Percentiles rank a stretch among this genome's conserved stretches.
Evolutionary conservation across 1,140 invertebrate species (phyloP).

Genomic region (Ruditapes philippinarum): DNA sequence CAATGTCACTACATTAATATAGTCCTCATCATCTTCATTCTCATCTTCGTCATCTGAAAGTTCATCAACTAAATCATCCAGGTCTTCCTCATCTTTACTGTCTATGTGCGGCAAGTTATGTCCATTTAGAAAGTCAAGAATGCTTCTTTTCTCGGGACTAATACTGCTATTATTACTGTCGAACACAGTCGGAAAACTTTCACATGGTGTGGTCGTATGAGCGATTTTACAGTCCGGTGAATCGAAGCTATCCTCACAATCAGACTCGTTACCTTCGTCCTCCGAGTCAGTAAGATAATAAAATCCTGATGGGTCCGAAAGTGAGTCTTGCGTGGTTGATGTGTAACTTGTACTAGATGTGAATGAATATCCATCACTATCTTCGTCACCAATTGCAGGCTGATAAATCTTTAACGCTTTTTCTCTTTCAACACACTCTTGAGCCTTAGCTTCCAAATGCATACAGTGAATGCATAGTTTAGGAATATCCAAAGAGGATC

Average conservation of each 20-base stretch:
- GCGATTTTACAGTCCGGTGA: neutral
- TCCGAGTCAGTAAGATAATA: conserved; percentile 70
- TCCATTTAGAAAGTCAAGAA: conserved; percentile 49
- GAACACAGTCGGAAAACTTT: neutral
- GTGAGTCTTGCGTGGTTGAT: conserved; percentile 46
- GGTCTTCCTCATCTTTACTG: conserved; percentile 66
- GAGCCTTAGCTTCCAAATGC: conserved; percentile 86
- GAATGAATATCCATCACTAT: conserved; percentile 57
- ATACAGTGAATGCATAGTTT: conserved; percentile 83
- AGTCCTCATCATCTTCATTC: conserved; percentile 51
- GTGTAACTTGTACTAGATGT: conserved; percentile 72
- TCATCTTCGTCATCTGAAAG: conserved; percentile 63
- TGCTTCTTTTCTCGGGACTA: conserved; percentile 1
- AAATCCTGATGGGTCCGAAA: conserved; percentile 45
- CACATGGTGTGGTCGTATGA: neutral
- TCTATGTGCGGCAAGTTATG: conserved; percentile 56
- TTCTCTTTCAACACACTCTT: conserved; percentile 49
- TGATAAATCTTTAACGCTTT: conserved; percentile 43
- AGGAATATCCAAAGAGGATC: conserved; percentile 82
- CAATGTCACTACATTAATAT: conserved; percentile 82
- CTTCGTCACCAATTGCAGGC: neutral
- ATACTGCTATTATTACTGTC: neutral
- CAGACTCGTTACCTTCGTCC: conserved; percentile 71
- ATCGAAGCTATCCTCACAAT: conserved; percentile 52
- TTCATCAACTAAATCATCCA: conserved; percentile 62